phyloP scores from a whole-genome alignment of 2,888 invertebrate genomes.

The Tetropium fuscum region DNA sequence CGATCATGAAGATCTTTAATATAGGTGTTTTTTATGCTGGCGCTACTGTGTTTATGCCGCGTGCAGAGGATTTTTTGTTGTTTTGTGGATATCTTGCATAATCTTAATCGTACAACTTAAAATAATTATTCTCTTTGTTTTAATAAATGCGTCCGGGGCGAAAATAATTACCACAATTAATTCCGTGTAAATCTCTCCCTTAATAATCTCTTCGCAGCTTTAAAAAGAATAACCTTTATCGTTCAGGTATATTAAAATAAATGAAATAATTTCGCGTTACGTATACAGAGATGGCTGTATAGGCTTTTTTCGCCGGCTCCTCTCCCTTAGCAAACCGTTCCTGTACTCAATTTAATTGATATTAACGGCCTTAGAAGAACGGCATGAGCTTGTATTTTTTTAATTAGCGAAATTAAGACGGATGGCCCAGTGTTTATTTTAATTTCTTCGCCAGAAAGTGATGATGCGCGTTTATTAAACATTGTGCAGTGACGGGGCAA shows the following conservation, averaged over 20 bases:
- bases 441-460: slow-evolving; percentile 35
- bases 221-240: slow-evolving; percentile 36
- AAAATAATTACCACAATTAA: slow-evolving; percentile 16
- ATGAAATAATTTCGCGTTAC: slow-evolving; percentile 39
- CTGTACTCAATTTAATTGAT: slow-evolving; percentile 48
- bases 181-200: slow-evolving; percentile 22
- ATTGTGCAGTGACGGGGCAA: background rate
- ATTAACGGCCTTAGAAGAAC: slow-evolving; percentile 49
- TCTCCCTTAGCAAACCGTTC: slow-evolving; percentile 18
- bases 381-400: slow-evolving; percentile 44
- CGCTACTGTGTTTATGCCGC: too few species aligned
- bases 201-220: slow-evolving; percentile 30
- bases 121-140: slow-evolving; percentile 7
- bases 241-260: slow-evolving; percentile 44
- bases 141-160: slow-evolving; percentile 6
- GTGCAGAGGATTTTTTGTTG: too few species aligned
- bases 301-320: slow-evolving; percentile 13
- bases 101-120: background rate
- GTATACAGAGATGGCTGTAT: slow-evolving; percentile 7
- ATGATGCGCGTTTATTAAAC: slow-evolving; percentile 39
- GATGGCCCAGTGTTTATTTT: slow-evolving; percentile 45
- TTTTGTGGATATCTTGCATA: too few species aligned
- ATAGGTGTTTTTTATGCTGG: too few species aligned
- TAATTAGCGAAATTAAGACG: slow-evolving; percentile 47
- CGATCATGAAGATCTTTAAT: too few species aligned